phyloP scores from a whole-genome alignment of 2,888 invertebrate genomes.

The Hoplodrina ambigua region DNA sequence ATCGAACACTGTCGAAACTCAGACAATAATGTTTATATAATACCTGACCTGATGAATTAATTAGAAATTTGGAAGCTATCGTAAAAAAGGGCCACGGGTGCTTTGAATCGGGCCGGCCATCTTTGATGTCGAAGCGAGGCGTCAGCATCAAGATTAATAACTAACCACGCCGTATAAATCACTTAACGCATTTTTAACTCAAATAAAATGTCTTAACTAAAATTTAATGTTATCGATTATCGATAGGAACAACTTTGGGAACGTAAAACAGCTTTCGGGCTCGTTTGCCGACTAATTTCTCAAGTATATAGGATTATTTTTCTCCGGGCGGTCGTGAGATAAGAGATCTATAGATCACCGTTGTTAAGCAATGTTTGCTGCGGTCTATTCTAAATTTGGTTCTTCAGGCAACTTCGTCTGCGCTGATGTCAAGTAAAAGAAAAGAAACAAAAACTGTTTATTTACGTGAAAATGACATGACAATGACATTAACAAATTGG shows the following conservation, averaged over 20 bases:
- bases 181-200: constrained; percentile 72
- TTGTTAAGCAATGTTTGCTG: constrained; percentile 47
- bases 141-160: constrained; percentile 61
- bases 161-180: constrained; percentile 65
- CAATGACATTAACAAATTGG: too few species aligned
- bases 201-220: constrained; percentile 70
- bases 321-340: constrained; percentile 48
- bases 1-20: constrained; percentile 47
- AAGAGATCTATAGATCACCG: constrained; percentile 55
- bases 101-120: constrained; percentile 56
- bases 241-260: constrained; percentile 44
- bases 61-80: constrained; percentile 72
- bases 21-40: constrained; percentile 72
- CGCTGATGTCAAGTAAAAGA: too few species aligned
- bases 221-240: constrained; percentile 62
- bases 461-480: too few species aligned
- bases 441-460: too few species aligned
- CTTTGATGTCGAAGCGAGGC: constrained; percentile 70
- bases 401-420: neutral
- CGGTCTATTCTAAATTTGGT: constrained; percentile 28
- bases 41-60: constrained; percentile 73
- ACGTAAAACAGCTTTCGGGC: constrained; percentile 36
- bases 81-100: constrained; percentile 63
- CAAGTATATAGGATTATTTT: constrained; percentile 52
- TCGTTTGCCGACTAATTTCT: constrained; percentile 55